A percentile compares a stretch with the other conserved stretches of the same genome.
These are phyloP conservation scores for Athalia rosae DNA, from an alignment of 2,888 invertebrate genomes.

Conservation along the genomic window DNA sequence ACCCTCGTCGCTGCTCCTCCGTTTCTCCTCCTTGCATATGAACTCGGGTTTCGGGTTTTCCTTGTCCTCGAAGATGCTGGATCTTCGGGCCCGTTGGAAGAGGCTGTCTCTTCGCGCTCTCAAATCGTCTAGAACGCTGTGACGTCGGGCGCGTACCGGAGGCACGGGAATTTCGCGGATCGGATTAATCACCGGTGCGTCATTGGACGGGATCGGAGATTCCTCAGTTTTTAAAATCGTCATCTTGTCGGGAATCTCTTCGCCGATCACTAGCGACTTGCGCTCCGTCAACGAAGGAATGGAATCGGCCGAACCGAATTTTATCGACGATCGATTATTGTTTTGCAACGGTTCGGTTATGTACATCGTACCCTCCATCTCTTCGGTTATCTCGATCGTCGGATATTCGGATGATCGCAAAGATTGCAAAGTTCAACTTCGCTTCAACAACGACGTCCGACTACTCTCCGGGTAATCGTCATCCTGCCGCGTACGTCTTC, in stretches of 20 bases:
- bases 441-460: too few species aligned
- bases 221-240: neutral
- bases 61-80: constrained; percentile 65
- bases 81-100: constrained; percentile 65
- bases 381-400: constrained; percentile 25
- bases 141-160: constrained; percentile 60
- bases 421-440: too few species aligned
- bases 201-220: neutral
- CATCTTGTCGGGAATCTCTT: neutral
- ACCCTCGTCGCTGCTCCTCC: constrained; percentile 61
- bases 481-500: too few species aligned
- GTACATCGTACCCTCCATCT: constrained; percentile 67
- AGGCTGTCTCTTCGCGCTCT: constrained; percentile 68
- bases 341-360: constrained; percentile 63
- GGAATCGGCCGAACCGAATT: constrained; percentile 68
- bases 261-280: neutral
- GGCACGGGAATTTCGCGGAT: neutral
- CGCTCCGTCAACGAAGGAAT: constrained; percentile 66
- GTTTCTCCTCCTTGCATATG: constrained; percentile 57
- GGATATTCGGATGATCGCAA: neutral
- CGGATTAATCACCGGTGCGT: neutral
- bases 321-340: constrained; percentile 54
- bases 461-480: too few species aligned
- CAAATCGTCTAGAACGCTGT: constrained; percentile 71
- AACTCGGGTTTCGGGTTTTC: constrained; percentile 57